phyloP scores from a whole-genome alignment of 2,113 vertebrate genomes.

The Sapayoa aenigma region DNA sequence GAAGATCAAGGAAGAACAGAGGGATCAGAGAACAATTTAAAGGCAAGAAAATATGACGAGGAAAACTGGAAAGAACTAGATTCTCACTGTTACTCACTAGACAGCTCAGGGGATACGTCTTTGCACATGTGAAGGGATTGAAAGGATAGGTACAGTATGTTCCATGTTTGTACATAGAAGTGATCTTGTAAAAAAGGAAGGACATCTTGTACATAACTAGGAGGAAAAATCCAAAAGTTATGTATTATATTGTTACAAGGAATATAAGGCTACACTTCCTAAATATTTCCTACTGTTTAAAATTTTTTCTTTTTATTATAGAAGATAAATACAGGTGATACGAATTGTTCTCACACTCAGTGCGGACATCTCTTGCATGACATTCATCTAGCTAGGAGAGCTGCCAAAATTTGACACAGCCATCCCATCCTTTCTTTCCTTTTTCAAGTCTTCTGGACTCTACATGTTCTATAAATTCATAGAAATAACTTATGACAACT shows the following conservation, averaged over 20 bases:
- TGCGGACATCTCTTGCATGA: neutral
- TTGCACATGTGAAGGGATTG: accelerated
- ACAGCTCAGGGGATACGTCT: neutral
- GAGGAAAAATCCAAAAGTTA: neutral
- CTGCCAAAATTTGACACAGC: neutral
- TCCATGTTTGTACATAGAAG: neutral
- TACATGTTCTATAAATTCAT: neutral
- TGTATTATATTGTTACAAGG: neutral
- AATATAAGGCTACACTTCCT: neutral
- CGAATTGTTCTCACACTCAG: neutral
- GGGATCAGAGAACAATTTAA: neutral
- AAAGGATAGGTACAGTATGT: neutral
- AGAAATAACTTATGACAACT: neutral
- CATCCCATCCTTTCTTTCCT: neutral
- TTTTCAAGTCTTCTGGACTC: neutral
- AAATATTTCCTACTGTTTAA: neutral
- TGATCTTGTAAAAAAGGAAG: neutral
- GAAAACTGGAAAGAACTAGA: neutral
- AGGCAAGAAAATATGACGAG: neutral
- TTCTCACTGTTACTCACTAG: neutral
- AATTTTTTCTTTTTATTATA: neutral
- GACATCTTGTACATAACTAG: neutral
- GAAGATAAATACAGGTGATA: neutral
- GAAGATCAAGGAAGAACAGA: neutral
- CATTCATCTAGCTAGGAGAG: neutral